phyloP scores from a whole-genome alignment of 1,140 invertebrate genomes.

The Akabosia matsudoensis region DNA sequence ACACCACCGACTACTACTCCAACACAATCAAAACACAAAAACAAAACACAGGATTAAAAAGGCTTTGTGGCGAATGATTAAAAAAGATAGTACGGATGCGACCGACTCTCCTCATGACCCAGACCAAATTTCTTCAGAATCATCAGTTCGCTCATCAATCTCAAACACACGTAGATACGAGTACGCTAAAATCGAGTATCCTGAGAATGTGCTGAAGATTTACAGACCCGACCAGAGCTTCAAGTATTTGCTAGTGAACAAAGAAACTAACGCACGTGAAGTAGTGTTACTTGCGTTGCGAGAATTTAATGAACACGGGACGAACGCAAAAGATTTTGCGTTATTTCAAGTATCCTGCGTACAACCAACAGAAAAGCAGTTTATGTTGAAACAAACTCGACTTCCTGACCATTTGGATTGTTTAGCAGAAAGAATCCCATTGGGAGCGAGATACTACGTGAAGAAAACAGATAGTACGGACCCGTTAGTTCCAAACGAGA shows the following conservation, averaged over 20 bases:
- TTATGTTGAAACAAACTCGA: slow-evolving; percentile 92
- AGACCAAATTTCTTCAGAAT: no score
- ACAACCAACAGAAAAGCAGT: slow-evolving; percentile 60
- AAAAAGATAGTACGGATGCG: slow-evolving; percentile 72
- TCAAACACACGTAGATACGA: neutral
- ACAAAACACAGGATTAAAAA: slow-evolving; percentile 25
- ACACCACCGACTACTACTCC: slow-evolving; percentile 1
- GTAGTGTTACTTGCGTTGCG: slow-evolving; percentile 95
- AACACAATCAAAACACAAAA: slow-evolving; percentile 14
- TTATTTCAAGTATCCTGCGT: slow-evolving; percentile 47
- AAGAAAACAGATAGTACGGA: slow-evolving; percentile 93
- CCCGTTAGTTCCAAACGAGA: slow-evolving; percentile 90
- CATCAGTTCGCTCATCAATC: no score
- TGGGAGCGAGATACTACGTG: slow-evolving; percentile 83
- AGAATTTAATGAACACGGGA: slow-evolving; percentile 88
- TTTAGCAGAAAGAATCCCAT: slow-evolving; percentile 87
- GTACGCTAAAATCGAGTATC: slow-evolving; percentile 66
- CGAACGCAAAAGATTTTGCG: slow-evolving; percentile 44
- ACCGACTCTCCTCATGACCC: neutral
- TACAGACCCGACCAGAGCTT: slow-evolving; percentile 94
- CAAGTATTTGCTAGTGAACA: slow-evolving; percentile 95
- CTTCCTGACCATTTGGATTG: slow-evolving; percentile 92
- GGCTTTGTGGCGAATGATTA: slow-evolving; percentile 82
- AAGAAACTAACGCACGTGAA: slow-evolving; percentile 96
- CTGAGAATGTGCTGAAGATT: slow-evolving; percentile 54